Evolutionary conservation across 2,888 invertebrate genomes (phyloP), one percentile per base, ranked within the genome.

Genomic region (Melinaea menophilus): DNA sequence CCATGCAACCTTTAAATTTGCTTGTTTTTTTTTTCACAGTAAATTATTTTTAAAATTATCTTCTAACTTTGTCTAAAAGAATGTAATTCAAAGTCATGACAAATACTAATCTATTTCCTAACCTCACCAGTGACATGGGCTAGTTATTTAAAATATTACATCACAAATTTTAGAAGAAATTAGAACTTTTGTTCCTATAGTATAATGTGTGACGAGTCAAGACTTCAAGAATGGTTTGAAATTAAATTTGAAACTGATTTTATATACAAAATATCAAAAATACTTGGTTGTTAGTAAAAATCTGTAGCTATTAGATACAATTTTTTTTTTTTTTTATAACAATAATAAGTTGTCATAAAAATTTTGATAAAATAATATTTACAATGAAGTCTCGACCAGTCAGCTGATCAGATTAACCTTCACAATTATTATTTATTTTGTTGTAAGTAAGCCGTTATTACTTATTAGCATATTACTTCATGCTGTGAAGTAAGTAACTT

Each of bases 101-200:
- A 13, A 7, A 13, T 48, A 48, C 9, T 22, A n/a, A 33, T 34
- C 2, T 54, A 51, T 22, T 58, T 64, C 61, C 62, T 68, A 61
- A 65, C 64, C 61, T 63, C 64, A 62, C 72, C 72, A 73, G 72
- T 72, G 72, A 67, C 65, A 65, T 70, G 66, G 65, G 56, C 59
- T 67, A 69, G 64, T 47, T 66, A 12, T n/a, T 66, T 55, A 56
- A 56, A 58, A 51, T 35, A 48, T 63, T 62, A 61, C 63, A 56
- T 67, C 64, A 68, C 65, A 59, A 66, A 46, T 62, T 61, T 66
- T 69, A 70, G 66, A 51, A 54, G 58, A 67, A 66, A 59, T 69
- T 70, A 70, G 64, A 69, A 66, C 65, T 68, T 73, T 74, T 71
- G 76, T 80, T 80, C 78, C 77, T 79, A 75, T 72, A 74, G 72